Evolutionary conservation across 2,113 vertebrate genomes (phyloP), one percentile per base, ranked within the genome.

Genomic region (Ranitomeya imitator): DNA sequence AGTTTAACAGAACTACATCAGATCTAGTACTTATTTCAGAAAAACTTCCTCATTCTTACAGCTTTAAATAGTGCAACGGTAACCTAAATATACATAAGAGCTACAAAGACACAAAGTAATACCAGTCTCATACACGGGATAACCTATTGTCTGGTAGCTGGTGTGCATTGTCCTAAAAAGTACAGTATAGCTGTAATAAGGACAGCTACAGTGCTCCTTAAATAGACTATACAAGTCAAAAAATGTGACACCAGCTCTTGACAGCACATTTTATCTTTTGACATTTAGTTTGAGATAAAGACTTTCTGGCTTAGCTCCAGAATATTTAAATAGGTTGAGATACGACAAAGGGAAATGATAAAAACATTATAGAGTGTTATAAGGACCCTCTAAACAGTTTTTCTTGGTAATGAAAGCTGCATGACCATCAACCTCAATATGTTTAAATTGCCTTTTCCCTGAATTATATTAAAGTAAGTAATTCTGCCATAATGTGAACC

Each of bases 31-130:
- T 60, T 31, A 15, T 80, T 59, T 79, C 6, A 26, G 45, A 77
- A 77, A 77, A 57, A 79, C 52, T 79, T 80, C 78, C 54, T 59
- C 78, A 80, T 80, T 80, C 78, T 80, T 18, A 60, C 2, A 60
- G n/a, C 52, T 57, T 4, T 10, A 59, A 23, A 57, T 79, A 79
- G n/a, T 21, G 21, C 7, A 59, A n/a, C n/a, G n/a, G n/a, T n/a
- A n/a, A 54, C 15, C 54, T 79, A 59, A 59, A 79, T 15, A 80
- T 31, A 80, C 78, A 57, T 59, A 59, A 59, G 7, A 26, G 4
- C 14, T 23, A 4, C n/a, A 54, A 9, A 79, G 12, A 79, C 21
- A 55, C 77, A 13, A 57, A 55, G 23, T 15, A 19, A 45, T 16
- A 74, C 51, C 10, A 59, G 59, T 23, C 55, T 59, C 55, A 80